These are phyloP conservation scores for Coregonus ussuriensis DNA, from an alignment of 2,797 vertebrate species.

Conservation along the genomic window DNA sequence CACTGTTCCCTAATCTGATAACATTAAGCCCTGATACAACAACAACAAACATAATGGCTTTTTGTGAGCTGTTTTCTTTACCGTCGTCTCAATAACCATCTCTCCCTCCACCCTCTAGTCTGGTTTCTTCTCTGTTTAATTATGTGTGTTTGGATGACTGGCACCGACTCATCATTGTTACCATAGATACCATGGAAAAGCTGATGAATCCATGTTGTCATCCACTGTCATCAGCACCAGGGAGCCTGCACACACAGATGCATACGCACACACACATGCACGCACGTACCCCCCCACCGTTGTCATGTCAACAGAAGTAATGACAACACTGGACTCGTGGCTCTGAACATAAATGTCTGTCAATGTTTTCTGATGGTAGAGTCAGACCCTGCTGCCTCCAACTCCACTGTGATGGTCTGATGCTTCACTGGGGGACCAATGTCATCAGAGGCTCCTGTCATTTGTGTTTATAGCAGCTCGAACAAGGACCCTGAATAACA, in stretches of 20 bases:
- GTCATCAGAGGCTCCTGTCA: slow-evolving; percentile 29
- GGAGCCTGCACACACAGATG: not conserved
- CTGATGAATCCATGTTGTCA: not conserved
- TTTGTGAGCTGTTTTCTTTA: slow-evolving; percentile 26
- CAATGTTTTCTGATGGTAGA: slow-evolving; percentile 37
- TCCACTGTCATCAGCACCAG: slow-evolving; percentile 36
- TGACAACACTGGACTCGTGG: slow-evolving; percentile 29
- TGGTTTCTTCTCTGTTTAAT: slow-evolving; percentile 19
- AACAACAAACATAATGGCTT: slow-evolving; percentile 54
- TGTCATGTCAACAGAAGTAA: slow-evolving; percentile 22
- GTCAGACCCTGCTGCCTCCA: not conserved
- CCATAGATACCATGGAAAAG: slow-evolving; percentile 18
- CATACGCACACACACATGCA: not conserved
- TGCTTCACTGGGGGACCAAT: slow-evolving; percentile 41
- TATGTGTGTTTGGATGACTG: slow-evolving; percentile 25
- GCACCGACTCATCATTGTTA: slow-evolving; percentile 36
- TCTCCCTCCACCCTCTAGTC: slow-evolving; percentile 22
- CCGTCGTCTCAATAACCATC: slow-evolving; percentile 47
- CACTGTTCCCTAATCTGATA: slow-evolving; percentile 50
- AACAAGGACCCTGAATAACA: slow-evolving; percentile 26
- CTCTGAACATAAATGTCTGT: slow-evolving; percentile 25
- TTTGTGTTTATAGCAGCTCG: slow-evolving; percentile 33
- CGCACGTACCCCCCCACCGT: no score
- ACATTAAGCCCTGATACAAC: slow-evolving; percentile 48
- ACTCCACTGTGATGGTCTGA: slow-evolving; percentile 13